Evolutionary conservation across 2,797 vertebrate species (phyloP).

Genomic region (Sphenodon punctatus): DNA sequence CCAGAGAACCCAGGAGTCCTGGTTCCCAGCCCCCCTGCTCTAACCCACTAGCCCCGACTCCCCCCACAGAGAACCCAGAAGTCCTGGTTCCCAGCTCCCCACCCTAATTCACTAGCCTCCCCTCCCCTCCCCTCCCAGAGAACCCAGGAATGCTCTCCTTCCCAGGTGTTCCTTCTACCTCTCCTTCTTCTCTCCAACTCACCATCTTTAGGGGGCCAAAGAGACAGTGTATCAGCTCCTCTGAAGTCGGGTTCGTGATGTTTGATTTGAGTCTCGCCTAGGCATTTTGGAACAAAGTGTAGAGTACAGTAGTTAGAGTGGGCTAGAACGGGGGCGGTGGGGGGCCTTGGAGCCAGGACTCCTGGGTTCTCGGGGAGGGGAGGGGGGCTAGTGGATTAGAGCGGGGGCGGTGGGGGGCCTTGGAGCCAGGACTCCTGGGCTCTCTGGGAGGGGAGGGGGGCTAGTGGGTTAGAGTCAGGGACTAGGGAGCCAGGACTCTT

Average conservation of each 20-base stretch:
- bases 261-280: slow-evolving; percentile 83
- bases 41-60: too few species aligned
- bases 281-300: not conserved
- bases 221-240: slow-evolving; percentile 85
- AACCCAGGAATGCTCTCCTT: not conserved
- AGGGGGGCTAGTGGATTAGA: not conserved
- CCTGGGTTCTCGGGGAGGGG: not conserved
- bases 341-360: not conserved
- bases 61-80: not conserved
- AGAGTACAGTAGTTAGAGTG: not conserved
- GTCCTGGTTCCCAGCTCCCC: not conserved
- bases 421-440: not conserved
- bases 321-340: not conserved
- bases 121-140: not conserved
- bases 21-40: too few species aligned
- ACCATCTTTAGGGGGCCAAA: slow-evolving; percentile 86
- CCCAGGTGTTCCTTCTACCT: too few species aligned
- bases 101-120: not conserved
- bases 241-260: slow-evolving; percentile 84
- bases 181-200: slow-evolving; percentile 38
- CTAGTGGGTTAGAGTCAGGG: too few species aligned
- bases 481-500: not conserved
- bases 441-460: not conserved
- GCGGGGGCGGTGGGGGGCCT: too few species aligned
- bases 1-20: too few species aligned